Conservation (phyloP, 1,140 invertebrate genomes). For the Papilio glaucus region DNA sequence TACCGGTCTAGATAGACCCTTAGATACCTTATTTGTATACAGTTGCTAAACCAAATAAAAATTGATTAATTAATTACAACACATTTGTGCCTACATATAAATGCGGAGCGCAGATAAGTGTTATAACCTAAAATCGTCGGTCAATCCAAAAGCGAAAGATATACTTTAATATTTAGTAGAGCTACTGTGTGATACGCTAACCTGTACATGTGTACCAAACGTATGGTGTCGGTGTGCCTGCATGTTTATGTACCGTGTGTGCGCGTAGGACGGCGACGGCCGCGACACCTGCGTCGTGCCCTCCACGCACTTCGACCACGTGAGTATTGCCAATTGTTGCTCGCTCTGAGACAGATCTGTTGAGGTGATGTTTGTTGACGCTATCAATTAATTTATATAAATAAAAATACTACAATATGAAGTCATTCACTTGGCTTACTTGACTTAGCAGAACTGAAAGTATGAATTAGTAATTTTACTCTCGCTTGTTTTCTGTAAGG, state of each 20-base stretch:
- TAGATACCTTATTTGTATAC: too few relatives aligned
- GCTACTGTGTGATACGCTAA: background rate
- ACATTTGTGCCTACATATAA: too few relatives aligned
- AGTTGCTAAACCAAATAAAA: too few relatives aligned
- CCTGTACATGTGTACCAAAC: constrained; percentile 48
- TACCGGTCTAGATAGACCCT: too few relatives aligned
- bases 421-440: too few relatives aligned
- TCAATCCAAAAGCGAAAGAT: constrained; percentile 16
- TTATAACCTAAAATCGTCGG: background rate
- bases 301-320: constrained; percentile 68
- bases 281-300: constrained; percentile 68
- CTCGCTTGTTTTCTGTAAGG: too few relatives aligned
- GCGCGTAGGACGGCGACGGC: constrained; percentile 72
- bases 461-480: too few relatives aligned
- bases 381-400: background rate
- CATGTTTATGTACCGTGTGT: constrained; percentile 64
- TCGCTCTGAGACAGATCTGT: background rate
- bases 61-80: too few relatives aligned
- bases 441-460: too few relatives aligned
- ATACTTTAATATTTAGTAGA: too few relatives aligned
- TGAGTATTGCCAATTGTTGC: constrained; percentile 53
- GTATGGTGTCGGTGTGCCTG: constrained; percentile 68
- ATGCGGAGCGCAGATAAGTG: background rate
- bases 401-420: too few relatives aligned
- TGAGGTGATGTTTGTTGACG: background rate